phyloP scores from a whole-genome alignment of 2,113 vertebrate species.

The Pomatorhinus ruficollis region DNA sequence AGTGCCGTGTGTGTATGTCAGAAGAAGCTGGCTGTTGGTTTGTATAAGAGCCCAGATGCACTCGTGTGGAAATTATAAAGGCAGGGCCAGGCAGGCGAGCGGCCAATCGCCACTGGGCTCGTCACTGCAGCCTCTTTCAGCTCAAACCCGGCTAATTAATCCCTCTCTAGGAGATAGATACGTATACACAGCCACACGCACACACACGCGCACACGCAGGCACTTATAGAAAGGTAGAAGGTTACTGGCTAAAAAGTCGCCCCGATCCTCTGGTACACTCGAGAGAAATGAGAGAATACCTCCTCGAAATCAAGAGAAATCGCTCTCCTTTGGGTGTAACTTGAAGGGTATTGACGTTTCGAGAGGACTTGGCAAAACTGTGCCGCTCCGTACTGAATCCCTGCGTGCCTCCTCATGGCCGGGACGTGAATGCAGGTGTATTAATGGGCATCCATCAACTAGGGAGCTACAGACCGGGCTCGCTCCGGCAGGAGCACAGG shows the following conservation, averaged over 20 bases:
- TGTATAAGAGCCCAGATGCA: constrained; percentile 89
- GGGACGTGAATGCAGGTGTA: constrained; percentile 67
- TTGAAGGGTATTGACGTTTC: constrained; percentile 51
- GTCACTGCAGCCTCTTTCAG: constrained; percentile 86
- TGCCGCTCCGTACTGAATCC: not conserved
- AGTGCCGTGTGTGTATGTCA: constrained; percentile 80
- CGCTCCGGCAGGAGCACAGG: not conserved
- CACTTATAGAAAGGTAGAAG: constrained; percentile 76
- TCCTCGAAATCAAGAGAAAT: constrained; percentile 53
- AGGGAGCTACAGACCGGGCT: not conserved
- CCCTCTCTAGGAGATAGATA: constrained; percentile 77
- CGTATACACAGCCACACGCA: constrained; percentile 55
- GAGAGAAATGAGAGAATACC: not conserved
- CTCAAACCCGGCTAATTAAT: constrained; percentile 90
- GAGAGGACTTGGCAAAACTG: constrained; percentile 53
- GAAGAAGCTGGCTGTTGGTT: constrained; percentile 83
- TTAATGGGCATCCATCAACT: constrained; percentile 4
- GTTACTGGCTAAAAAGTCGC: constrained; percentile 69
- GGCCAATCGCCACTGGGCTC: constrained; percentile 91
- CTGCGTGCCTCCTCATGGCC: constrained; percentile 8
- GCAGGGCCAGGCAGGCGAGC: constrained; percentile 89
- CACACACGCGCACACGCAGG: constrained; percentile 64
- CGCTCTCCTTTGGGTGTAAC: constrained; percentile 30
- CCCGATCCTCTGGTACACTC: constrained; percentile 66
- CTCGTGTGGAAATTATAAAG: constrained; percentile 92